Evolutionary conservation across 2,113 vertebrate species (phyloP).

Genomic region (Grallaria varia): DNA sequence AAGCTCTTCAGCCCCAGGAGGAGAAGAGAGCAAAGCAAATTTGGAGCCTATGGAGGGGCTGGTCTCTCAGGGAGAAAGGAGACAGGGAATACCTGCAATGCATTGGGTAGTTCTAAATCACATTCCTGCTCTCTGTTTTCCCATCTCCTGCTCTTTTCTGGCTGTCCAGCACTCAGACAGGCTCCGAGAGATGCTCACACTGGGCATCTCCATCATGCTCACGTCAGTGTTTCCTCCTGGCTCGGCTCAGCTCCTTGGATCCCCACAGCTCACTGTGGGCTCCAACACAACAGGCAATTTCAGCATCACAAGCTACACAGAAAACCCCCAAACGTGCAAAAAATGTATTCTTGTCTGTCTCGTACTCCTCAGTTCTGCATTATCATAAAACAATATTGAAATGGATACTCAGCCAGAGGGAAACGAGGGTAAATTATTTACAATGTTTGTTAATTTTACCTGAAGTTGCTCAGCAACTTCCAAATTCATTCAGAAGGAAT

Average conservation of each 20-base stretch:
- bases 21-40: not conserved
- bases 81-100: too few species aligned
- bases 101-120: not conserved
- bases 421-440: not conserved
- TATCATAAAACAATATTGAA: not conserved
- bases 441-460: not conserved
- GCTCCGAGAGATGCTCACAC: not conserved
- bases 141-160: not conserved
- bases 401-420: not conserved
- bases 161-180: rapidly evolving
- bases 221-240: not conserved
- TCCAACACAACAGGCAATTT: not conserved
- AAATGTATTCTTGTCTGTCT: not conserved
- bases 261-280: rapidly evolving
- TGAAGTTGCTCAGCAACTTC: not conserved
- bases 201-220: not conserved
- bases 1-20: not conserved
- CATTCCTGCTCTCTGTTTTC: not conserved
- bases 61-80: not conserved
- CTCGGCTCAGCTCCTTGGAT: not conserved
- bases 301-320: not conserved
- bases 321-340: not conserved
- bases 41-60: not conserved
- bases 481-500: not conserved
- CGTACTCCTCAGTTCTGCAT: not conserved